Base-by-base conservation (phyloP, 2,797 vertebrate genomes). In the Sebastes aleutianus region DNA sequence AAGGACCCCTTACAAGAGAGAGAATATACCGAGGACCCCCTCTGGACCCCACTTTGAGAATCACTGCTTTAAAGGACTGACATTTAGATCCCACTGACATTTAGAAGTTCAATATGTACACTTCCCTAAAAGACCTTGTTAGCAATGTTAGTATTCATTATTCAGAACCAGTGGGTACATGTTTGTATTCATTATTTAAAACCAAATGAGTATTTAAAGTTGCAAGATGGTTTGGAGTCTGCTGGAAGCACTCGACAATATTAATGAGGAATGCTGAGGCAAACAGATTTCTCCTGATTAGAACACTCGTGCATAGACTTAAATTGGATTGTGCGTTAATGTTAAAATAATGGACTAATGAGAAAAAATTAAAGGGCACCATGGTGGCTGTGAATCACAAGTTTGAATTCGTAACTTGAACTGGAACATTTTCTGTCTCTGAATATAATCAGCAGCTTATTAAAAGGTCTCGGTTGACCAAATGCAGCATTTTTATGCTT, bases 101-200 rank as follows among this genome's bases (percentile, higher is more conserved):
- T 74, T 69, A 58, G 0, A 76, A 70, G 78, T 86, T 68, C 36
- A 76, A 78, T 79, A 80, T 47, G 22, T 69, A 86, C 82, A 79
- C 50, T 80, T 63, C 1, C 61, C 76, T 57, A 69, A 87, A 83
- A 81, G 31, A 75, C n/a, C 59, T 72, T 80, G 81, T 85, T 66
- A 75, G 62, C 29, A 27, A 34, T 68, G 71, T 77, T 74, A n/a
- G 67, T 54, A 87, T 85, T 47, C 31, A 90, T 87, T 68, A 90
- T 91, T 89, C 76, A 87, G 20, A 83, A 16, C 27, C 77, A 69
- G 24, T 5, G 36, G 34, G 53, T 34, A 62, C 3, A 1, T 79
- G 67, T 86, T 81, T 75, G 20, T 14, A 43, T 91, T 77, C 70
- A 87, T 70, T 61, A 79, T 85, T 88, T 63, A 86, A 69, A 82